Evolutionary conservation across 2,797 vertebrate species (phyloP), one percentile per base, ranked within the genome.

Genomic region (Pseudopleuronectes americanus): DNA sequence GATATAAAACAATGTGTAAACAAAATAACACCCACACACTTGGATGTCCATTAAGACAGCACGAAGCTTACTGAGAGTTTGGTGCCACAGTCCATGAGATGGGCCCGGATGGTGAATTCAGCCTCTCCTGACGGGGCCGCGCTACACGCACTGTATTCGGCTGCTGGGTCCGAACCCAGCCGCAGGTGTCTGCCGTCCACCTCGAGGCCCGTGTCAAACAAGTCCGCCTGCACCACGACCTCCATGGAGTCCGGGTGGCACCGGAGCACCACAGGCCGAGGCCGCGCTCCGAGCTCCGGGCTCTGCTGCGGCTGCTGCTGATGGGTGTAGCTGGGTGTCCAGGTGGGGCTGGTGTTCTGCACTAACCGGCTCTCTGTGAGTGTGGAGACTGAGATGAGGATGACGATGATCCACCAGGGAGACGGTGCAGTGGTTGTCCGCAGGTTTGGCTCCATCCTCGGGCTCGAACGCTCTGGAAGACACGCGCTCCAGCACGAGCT

Each of bases 71-170:
- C 93, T 2, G 88, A 88, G 14, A 89, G 85, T 68, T 63, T 68
- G 4, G 88, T 90, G 19, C 92, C 92, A 76, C 93, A 94, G 0
- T 87, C 85, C 7, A n/a, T 68, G 49, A 92, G 67, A 17, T 36
- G 17, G 51, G 77, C 61, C 49, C 57, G n/a, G 47, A 94, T 58
- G 54, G 73, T 87, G 52, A 90, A 89, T 19, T 87, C 64, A 0
- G 61, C 72, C 12, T 76, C 70, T 53, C 84, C 88, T 1, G 85
- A 79, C 0, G 17, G 61, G 0, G 74, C 49, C 1, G 89, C 87
- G 3, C 52, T n/a, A 41, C 93, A 94, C 0, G 31, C 51, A 7
- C 45, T 4, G 12, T 69, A 74, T 19, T 31, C 60, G 0, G 12
- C 19, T 26, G 0, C 16, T 0, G 69, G 1, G 1, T 64, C 45